Percentiles rank a stretch among this genome's conserved stretches.
These are phyloP conservation scores for Psammodynastes pulverulentus DNA, from an alignment of 2,113 vertebrate species.

Conservation along the genomic window DNA sequence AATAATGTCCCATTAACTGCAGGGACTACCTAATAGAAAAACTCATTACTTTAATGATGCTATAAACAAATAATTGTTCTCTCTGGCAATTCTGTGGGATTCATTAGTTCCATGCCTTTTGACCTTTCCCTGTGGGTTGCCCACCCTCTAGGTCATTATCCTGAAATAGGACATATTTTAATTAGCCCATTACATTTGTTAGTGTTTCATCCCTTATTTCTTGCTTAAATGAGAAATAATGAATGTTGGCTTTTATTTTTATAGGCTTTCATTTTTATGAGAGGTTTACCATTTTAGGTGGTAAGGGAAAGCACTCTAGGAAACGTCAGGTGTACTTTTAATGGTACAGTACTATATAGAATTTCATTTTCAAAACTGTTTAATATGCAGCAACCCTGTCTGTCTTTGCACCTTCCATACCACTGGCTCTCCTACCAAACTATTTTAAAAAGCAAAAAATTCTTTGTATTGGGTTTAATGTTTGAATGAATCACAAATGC, in stretches of 20 bases:
- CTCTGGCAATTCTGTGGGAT: neutral
- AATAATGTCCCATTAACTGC: conserved; percentile 46
- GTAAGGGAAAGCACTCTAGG: neutral
- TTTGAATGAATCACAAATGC: neutral
- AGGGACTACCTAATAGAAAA: conserved; percentile 41
- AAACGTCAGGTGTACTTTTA: neutral
- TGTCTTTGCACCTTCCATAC: neutral
- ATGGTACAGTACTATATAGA: neutral
- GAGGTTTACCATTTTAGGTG: neutral
- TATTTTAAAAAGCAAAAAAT: neutral
- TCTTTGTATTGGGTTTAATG: neutral
- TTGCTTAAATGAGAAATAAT: conserved; percentile 19
- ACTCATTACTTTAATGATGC: conserved; percentile 14
- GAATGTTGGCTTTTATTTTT: neutral
- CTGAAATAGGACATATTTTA: conserved; percentile 18
- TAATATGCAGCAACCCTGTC: neutral
- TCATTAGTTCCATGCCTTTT: conserved; percentile 11
- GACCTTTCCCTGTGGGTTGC: conserved; percentile 28
- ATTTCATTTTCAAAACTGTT: neutral
- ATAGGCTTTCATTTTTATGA: neutral
- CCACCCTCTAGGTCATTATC: conserved; percentile 13
- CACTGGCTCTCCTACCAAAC: neutral
- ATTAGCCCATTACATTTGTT: conserved; percentile 7
- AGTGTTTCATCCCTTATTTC: neutral
- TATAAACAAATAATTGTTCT: conserved; percentile 7